Evolutionary conservation across 2,888 invertebrate species (phyloP).

Genomic region (Ichneumoninae sp.): DNA sequence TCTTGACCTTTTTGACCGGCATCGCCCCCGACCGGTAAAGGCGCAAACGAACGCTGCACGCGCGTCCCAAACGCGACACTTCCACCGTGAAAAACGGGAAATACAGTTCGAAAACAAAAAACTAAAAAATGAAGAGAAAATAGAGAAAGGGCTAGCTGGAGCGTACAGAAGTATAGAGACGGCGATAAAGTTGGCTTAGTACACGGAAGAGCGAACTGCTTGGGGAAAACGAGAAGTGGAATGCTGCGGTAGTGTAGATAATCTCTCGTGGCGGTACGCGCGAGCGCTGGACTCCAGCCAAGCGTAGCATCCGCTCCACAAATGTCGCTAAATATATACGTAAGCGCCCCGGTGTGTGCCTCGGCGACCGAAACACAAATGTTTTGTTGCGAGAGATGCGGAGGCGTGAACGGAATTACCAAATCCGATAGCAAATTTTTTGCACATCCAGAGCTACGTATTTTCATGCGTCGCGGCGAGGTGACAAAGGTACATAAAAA

Average conservation of each 20-base stretch:
- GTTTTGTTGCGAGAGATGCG: conserved; percentile 25
- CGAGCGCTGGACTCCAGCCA: conserved; percentile 77
- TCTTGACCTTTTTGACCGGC: no score
- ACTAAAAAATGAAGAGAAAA: background rate
- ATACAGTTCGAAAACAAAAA: background rate
- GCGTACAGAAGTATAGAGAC: conserved; percentile 1
- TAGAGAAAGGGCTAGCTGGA: background rate
- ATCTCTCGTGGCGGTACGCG: conserved; percentile 60
- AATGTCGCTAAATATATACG: conserved; percentile 81
- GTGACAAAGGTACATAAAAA: background rate
- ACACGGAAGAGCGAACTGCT: conserved; percentile 13
- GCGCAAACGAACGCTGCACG: background rate
- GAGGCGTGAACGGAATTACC: conserved; percentile 28
- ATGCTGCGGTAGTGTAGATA: conserved; percentile 18
- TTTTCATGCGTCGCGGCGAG: background rate
- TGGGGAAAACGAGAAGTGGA: conserved; percentile 24
- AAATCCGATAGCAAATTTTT: background rate
- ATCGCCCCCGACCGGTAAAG: background rate
- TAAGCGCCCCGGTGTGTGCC: conserved; percentile 59
- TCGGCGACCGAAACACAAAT: conserved; percentile 34
- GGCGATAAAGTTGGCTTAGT: background rate
- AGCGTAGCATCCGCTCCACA: conserved; percentile 80
- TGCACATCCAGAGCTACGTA: background rate
- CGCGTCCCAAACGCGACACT: background rate
- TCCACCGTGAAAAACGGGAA: background rate